Base-by-base conservation (phyloP, 2,888 invertebrate species). In the Lochmaea capreae region DNA sequence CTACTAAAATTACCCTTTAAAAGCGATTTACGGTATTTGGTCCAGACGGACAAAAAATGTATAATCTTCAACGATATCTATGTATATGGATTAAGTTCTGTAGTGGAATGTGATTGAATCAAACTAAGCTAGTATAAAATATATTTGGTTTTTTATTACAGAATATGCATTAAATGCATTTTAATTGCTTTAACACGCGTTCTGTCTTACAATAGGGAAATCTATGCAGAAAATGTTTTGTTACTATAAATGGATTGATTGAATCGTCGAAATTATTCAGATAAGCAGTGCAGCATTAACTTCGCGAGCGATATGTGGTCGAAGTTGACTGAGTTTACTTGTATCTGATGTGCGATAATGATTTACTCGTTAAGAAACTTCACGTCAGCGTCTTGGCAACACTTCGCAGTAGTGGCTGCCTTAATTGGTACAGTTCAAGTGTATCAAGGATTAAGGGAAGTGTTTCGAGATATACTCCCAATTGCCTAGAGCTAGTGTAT, bases 41-140 rank as follows among this genome's bases (percentile, higher is more conserved):
- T 3, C 10, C 22, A 59, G 59, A 59, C 33, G 14, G 5, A 59
- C 59, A 59, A 59, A 59, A 59, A 59, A 59, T 11, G 57, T 22
- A 57, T 57, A 26, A 59, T n/a, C 8, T 52, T n/a, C 52, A 2
- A 14, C n/a, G 52, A n/a, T n/a, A n/a, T n/a, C n/a, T n/a, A 52
- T 14, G n/a, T 52, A 8, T 52, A 52, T 52, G n/a, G 52, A 52
- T 52, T n/a, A 52, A 39, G 33, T 39, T 39, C 33, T 39, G 33
- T 39, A 39, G 33, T 39, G 33, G 33, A 39, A 9, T 39, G 8
- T 39, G 33, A 39, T 39, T 39, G 33, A 39, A 39, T 9, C 33
- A 39, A 39, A 39, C 33, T 39, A 1, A 39, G 9, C 33, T 39
- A 9, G 0, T 39, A 5, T 8, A 9, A 9, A 39, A 9, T 39